phyloP scores from a whole-genome alignment of 2,888 invertebrate species.

The Diaphora mendica region DNA sequence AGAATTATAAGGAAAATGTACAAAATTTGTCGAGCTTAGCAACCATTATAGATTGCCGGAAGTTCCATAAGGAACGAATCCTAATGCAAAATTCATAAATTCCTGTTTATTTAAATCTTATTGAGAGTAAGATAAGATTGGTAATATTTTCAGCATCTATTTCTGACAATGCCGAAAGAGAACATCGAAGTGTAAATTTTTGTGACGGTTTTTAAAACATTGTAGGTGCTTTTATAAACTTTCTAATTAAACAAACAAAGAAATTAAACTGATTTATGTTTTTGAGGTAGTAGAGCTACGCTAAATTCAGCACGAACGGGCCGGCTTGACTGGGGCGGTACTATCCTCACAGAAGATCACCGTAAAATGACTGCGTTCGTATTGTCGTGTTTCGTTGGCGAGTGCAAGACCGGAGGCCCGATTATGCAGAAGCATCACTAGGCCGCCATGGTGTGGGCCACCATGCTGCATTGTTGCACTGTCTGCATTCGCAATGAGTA shows the following conservation, averaged over 20 bases:
- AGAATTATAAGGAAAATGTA: background rate
- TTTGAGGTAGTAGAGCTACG: too few relatives aligned
- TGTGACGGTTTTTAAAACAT: background rate
- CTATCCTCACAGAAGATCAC: too few relatives aligned
- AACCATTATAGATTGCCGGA: background rate
- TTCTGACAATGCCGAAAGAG: background rate
- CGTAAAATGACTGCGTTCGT: too few relatives aligned
- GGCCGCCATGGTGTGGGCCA: too few relatives aligned
- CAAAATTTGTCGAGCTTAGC: background rate
- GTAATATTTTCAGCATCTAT: constrained; percentile 1
- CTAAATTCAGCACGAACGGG: too few relatives aligned
- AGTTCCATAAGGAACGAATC: background rate
- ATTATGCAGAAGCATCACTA: too few relatives aligned
- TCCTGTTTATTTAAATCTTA: background rate
- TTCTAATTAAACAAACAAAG: background rate
- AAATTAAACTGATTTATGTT: background rate
- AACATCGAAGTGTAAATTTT: background rate
- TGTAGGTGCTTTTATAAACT: background rate
- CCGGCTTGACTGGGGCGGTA: too few relatives aligned
- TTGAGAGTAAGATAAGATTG: background rate
- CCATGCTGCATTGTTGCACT: too few relatives aligned
- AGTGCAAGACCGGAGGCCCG: too few relatives aligned
- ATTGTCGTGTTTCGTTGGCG: too few relatives aligned
- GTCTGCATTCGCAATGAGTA: too few relatives aligned
- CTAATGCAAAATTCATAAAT: background rate